Evolutionary conservation across 2,113 vertebrate species (phyloP), one percentile per base, ranked within the genome.

Genomic region (Paratilapia polleni): DNA sequence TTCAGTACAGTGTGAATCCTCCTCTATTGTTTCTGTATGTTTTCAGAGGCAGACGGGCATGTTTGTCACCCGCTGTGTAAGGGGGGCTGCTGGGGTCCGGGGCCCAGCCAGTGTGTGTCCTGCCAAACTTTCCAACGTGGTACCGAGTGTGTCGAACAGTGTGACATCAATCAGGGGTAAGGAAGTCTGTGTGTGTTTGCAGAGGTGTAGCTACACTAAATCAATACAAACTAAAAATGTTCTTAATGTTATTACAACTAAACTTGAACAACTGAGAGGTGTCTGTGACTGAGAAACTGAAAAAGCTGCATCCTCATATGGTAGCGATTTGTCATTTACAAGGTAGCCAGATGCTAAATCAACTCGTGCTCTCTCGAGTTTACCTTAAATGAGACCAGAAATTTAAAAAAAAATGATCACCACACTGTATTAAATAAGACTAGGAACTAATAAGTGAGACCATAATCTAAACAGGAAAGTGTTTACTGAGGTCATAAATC

Each of bases 71-170:
- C 82, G 0, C 94, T 98, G 80, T 99, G 98, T 0, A 82, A 95
- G 64, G 96, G 95, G 7, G 96, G 96, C 78, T 99, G 98, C 95
- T 99, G 98, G 98, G 98, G 98, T 1, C 97, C 96, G 0, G 98
- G 97, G 3, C 96, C 97, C 0, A 94, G 95, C 61, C 98, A 99
- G 93, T 99, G 98, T 49, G 93, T 97, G 36, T 89, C 95, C 73
- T 99, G 98, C 58, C 95, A 91, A 77, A 90, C 94, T 11, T 97
- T 97, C 92, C 96, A 96, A 78, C 97, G 98, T 0, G 97, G 97
- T 56, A 95, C 94, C 8, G 97, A 98, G 94, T 99, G 98, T 28
- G 97, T 99, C 28, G 94, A 97, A 87, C 95, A 96, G 83, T 99
- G 98, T 93, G 96, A 96, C 86, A 78, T 97, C 34, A 80, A 95